Conservation (phyloP, 2,888 invertebrate species). For the Tiliacea aurago region DNA sequence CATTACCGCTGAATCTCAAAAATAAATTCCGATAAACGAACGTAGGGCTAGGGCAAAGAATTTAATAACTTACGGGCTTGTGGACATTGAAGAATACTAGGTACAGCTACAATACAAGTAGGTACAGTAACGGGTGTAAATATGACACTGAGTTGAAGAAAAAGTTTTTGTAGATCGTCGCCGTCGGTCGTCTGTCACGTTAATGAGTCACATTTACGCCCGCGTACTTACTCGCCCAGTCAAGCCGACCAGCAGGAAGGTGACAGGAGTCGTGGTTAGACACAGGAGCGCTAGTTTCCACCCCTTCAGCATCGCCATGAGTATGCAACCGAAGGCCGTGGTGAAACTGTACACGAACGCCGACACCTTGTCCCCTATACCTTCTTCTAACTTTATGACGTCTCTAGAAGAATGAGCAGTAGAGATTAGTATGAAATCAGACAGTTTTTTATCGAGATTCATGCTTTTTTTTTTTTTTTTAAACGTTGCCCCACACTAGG, state of each 20-base stretch:
- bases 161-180: neutral
- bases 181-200: neutral
- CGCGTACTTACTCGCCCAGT: slow-evolving; percentile 88
- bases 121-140: neutral
- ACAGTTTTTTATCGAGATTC: neutral
- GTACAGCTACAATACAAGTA: neutral
- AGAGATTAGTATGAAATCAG: too few species aligned
- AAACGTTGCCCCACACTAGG: too few species aligned
- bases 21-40: neutral
- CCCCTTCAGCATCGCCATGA: slow-evolving; percentile 93
- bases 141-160: neutral
- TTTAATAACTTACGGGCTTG: neutral
- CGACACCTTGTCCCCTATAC: slow-evolving; percentile 95
- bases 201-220: neutral
- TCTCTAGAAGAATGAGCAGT: slow-evolving; percentile 86
- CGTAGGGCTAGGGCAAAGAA: neutral
- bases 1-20: neutral
- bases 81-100: neutral
- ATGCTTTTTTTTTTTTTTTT: too few species aligned
- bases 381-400: slow-evolving; percentile 94
- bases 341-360: slow-evolving; percentile 92
- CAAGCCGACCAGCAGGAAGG: slow-evolving; percentile 91
- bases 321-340: slow-evolving; percentile 92
- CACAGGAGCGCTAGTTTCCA: slow-evolving; percentile 96
- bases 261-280: slow-evolving; percentile 92